Base-by-base conservation (phyloP, 2,888 invertebrate species). In the Tetragonisca angustula region DNA sequence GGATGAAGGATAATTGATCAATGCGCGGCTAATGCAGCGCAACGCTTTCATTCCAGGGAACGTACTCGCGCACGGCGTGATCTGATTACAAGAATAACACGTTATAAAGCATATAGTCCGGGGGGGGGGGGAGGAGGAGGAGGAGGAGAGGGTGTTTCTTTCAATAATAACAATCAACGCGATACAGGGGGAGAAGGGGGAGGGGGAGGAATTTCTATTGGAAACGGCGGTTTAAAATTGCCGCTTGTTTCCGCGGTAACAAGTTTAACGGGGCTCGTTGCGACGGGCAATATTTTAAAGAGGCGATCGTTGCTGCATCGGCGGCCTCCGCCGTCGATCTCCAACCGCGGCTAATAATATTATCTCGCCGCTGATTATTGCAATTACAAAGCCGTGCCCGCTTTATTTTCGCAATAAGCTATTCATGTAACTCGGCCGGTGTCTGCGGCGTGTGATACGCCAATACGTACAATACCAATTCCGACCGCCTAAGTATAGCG, bases 331-430 rank as follows among this genome's bases (percentile, higher is more conserved):
- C 59, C 61, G 52, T 24, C 64, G 21, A 36, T 79, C 24, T 36
- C 21, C 54, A n/a, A 49, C 59, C 61, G 52, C 36, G 62, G 24
- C 79, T 75, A 75, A 79, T 75, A 79, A 64, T 75, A 75, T 75
- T 69, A 79, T 56, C 9, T 27, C 68, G 56, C 36, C 49, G n/a
- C 52, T 65, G 62, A 72, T 77, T 81, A 81, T 67, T 61, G 52
- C 32, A 72, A 81, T 81, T 81, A 72, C 68, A 77, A 77, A 43
- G 32, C n/a, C 27, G 67, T 21, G 70, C 49, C 43, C n/a, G 70
- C 43, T 72, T 77, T 71, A 77, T 81, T 81, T 77, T 77, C 71
- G 62, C 54, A 77, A 77, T 67, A 77, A 54, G 49, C 61, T 81
- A 61, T 77, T 81, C 77, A 49, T 54, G 67, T 77, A 81, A 81